A percentile compares a stretch with the other conserved stretches of the same genome.
Evolutionary conservation across 2,888 invertebrate species (phyloP).

Genomic region (Microplitis deprimator): DNA sequence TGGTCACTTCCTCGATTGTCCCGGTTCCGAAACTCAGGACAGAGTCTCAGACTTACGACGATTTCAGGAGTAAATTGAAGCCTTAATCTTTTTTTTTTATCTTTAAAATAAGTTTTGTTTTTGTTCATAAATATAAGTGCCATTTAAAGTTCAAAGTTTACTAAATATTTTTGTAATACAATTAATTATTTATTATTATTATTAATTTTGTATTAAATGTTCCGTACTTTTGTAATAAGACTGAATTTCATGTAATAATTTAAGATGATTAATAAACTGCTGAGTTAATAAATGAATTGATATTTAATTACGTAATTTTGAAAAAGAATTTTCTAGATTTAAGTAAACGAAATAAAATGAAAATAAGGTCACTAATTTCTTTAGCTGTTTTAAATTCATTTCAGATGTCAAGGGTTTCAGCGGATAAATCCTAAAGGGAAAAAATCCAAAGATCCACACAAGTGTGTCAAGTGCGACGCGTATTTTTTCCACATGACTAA

Average conservation of each 20-base stretch:
- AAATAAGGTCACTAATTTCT: not conserved
- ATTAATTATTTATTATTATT: no score
- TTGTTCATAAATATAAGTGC: not conserved
- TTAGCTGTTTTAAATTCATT: constrained; percentile 49
- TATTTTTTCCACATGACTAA: constrained; percentile 64
- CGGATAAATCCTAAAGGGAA: constrained; percentile 33
- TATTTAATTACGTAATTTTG: no score
- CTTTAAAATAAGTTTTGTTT: not conserved
- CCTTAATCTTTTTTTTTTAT: constrained; percentile 8
- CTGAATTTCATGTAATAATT: no score
- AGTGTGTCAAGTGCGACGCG: constrained; percentile 62
- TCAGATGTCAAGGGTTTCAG: constrained; percentile 53
- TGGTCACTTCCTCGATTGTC: not conserved
- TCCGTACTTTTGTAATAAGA: no score
- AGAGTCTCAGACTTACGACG: constrained; percentile 50
- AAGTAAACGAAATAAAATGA: not conserved
- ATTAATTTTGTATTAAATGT: no score
- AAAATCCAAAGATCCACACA: constrained; percentile 56
- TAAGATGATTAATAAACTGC: no score
- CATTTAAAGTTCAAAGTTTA: no score
- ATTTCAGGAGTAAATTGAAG: not conserved
- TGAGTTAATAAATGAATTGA: no score
- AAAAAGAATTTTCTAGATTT: not conserved
- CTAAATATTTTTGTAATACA: no score
- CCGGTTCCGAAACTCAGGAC: constrained; percentile 53